Evolutionary conservation across 2,113 vertebrate genomes (phyloP).

Genomic region (Ctenodactylus gundi): DNA sequence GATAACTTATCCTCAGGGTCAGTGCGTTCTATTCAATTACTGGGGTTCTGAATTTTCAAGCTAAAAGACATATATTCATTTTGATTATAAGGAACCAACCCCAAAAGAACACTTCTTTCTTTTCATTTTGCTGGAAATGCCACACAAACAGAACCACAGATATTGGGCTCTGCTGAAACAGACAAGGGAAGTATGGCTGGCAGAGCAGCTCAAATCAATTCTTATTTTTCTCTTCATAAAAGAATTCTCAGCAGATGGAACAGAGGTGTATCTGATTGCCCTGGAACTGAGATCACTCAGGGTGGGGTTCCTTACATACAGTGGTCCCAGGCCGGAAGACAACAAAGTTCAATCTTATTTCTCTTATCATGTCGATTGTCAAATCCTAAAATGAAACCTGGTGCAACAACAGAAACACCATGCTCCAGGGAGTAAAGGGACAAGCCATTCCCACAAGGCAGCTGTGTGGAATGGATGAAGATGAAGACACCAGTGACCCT

Average conservation of each 20-base stretch:
- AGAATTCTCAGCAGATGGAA: constrained; percentile 47
- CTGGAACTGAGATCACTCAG: not conserved
- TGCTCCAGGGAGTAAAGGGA: not conserved
- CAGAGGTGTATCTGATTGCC: constrained; percentile 67
- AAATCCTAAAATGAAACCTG: constrained; percentile 54
- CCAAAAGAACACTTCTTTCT: constrained; percentile 43
- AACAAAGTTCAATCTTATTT: constrained; percentile 51
- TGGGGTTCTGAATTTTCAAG: constrained; percentile 62
- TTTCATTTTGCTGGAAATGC: constrained; percentile 38
- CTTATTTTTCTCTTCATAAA: constrained; percentile 54
- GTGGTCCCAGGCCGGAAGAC: not conserved
- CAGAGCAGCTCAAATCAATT: constrained; percentile 50
- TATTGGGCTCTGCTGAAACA: constrained; percentile 8
- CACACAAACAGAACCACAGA: not conserved
- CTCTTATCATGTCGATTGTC: constrained; percentile 38
- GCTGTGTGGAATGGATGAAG: not conserved
- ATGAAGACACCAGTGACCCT: not conserved
- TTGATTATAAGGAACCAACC: constrained; percentile 64
- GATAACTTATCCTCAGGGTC: constrained; percentile 57
- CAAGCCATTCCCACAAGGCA: constrained; percentile 24
- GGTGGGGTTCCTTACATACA: not conserved
- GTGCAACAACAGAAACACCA: constrained; percentile 22
- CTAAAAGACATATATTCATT: constrained; percentile 50
- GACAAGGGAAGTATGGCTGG: not conserved
- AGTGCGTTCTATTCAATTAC: constrained; percentile 54